phyloP scores from a whole-genome alignment of 1,140 invertebrate species.

The Megalopta genalis region DNA sequence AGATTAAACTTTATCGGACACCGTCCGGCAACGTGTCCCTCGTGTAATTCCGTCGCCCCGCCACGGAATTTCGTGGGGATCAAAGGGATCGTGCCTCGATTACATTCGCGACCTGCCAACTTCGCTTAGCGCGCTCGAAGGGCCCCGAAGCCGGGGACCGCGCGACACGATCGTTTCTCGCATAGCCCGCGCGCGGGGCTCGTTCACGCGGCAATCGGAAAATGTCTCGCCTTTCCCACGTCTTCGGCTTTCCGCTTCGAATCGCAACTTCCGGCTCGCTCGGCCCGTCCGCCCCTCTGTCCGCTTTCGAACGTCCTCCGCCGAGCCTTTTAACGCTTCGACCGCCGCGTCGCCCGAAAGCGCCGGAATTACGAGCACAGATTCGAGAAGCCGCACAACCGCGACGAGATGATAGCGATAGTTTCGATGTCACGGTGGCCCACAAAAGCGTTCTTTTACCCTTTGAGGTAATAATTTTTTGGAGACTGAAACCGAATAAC shows the following conservation, averaged over 20 bases:
- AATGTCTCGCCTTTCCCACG: neutral
- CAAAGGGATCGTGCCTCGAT: slow-evolving; percentile 25
- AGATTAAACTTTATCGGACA: slow-evolving; percentile 26
- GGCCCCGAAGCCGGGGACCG: no score
- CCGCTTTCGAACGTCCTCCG: no score
- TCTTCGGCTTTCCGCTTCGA: no score
- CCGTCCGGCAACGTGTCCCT: neutral
- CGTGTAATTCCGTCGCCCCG: slow-evolving; percentile 15
- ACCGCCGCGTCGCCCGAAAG: no score
- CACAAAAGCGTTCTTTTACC: no score
- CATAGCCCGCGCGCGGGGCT: neutral
- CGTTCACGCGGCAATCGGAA: neutral
- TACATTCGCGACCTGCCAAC: slow-evolving; percentile 1
- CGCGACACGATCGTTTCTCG: slow-evolving; percentile 22
- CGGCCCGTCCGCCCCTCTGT: neutral
- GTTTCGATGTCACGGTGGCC: no score
- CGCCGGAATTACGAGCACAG: no score
- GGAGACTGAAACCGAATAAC: no score
- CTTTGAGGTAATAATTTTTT: no score
- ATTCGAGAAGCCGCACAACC: no score
- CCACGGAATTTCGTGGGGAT: slow-evolving; percentile 14
- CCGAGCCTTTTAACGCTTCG: no score
- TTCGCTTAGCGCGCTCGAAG: neutral
- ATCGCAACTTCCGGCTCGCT: neutral
- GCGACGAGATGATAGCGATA: no score